These are phyloP conservation scores for Podargus strigoides DNA, from an alignment of 2,797 vertebrate genomes.

Conservation along the genomic window DNA sequence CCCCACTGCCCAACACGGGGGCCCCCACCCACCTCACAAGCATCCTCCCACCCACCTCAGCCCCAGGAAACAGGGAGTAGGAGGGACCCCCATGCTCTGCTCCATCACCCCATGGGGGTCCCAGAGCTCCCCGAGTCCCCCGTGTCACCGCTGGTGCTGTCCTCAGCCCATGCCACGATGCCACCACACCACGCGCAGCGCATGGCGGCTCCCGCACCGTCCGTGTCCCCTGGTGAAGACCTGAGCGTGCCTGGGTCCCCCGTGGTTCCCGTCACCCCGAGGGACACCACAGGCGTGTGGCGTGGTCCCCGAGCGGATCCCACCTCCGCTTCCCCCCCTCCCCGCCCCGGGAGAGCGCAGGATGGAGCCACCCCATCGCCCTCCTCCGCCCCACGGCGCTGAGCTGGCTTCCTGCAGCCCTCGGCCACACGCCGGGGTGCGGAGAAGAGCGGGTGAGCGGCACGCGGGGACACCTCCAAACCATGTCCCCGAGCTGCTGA, in stretches of 20 bases:
- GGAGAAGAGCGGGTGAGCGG: not conserved
- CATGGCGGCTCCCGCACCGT: no score
- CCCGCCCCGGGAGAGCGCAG: no score
- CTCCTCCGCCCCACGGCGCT: not conserved
- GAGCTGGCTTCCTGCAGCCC: constrained; percentile 45
- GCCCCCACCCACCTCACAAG: no score
- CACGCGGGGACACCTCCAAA: fast-evolving
- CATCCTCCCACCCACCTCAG: no score
- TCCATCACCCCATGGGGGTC: not conserved
- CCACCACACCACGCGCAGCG: no score
- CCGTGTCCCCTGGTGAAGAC: not conserved
- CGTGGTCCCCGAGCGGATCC: fast-evolving
- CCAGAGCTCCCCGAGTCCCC: not conserved
- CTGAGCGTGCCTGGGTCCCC: not conserved
- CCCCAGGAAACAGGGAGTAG: no score
- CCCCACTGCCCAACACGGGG: no score
- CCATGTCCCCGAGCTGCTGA: not conserved
- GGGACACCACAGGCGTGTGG: fast-evolving
- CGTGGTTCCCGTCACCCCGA: not conserved
- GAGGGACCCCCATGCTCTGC: fast-evolving
- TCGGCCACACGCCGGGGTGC: not conserved
- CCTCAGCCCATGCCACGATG: fast-evolving
- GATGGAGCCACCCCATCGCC: not conserved
- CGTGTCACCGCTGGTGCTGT: fast-evolving
- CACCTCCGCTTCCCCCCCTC: fast-evolving